Conservation (phyloP, 64 coral and sea anemone genomes). For the Orbicella faveolata region DNA sequence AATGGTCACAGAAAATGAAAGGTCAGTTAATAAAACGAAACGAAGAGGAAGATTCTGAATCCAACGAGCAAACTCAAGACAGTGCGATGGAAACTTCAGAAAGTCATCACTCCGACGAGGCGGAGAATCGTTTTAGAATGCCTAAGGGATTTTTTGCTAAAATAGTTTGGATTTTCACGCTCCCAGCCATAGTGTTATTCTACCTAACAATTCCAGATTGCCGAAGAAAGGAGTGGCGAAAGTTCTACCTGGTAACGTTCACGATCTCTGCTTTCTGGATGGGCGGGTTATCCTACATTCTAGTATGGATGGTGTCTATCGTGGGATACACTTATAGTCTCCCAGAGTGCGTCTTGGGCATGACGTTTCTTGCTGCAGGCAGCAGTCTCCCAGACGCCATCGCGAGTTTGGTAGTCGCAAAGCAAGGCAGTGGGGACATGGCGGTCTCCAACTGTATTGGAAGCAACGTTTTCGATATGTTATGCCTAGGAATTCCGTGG, state of each 20-base stretch:
- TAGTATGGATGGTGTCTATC: conserved; percentile 87
- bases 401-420: conserved; percentile 79
- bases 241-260: conserved; percentile 77
- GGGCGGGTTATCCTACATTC: conserved; percentile 71
- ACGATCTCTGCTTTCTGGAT: conserved; percentile 74
- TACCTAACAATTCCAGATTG: conserved; percentile 92
- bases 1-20: conserved; percentile 41
- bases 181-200: conserved; percentile 54
- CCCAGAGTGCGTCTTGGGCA: conserved; percentile 85
- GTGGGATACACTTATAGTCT: conserved; percentile 85
- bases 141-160: conserved; percentile 58
- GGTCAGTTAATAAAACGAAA: conserved; percentile 35
- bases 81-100: conserved; percentile 27
- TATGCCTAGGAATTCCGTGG: conserved; percentile 86
- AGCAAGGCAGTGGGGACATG: conserved; percentile 86
- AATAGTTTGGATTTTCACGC: conserved; percentile 57
- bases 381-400: conserved; percentile 92
- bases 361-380: conserved; percentile 89
- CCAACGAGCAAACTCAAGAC: background rate
- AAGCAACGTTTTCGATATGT: conserved; percentile 87
- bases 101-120: conserved; percentile 7
- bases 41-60: conserved; percentile 4
- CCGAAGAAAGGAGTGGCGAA: conserved; percentile 72
- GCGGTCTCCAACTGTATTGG: conserved; percentile 85
- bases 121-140: conserved; percentile 36